These are phyloP conservation scores for Scytalopus superciliaris DNA, from an alignment of 2,113 vertebrate genomes.

Conservation along the genomic window DNA sequence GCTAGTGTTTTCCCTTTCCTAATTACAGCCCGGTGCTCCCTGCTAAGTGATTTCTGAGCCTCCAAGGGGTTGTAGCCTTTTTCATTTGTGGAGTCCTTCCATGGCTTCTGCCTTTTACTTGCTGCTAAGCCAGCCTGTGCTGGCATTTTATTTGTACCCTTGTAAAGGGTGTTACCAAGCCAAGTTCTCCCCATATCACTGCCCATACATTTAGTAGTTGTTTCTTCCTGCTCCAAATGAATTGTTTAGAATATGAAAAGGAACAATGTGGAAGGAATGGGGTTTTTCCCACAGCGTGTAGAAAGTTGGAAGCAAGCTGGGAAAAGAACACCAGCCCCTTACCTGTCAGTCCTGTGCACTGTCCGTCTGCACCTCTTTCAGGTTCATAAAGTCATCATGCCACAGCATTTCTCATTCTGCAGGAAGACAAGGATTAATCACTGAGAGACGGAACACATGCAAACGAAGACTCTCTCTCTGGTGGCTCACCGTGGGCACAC, in stretches of 20 bases:
- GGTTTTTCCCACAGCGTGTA: neutral
- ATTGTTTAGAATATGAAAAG: neutral
- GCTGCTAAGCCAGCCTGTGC: neutral
- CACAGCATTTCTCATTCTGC: neutral
- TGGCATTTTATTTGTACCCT: neutral
- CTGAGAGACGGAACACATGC: neutral
- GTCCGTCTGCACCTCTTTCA: neutral
- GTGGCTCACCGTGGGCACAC: neutral
- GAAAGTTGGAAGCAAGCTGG: neutral
- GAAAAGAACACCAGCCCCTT: neutral
- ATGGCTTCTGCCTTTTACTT: neutral
- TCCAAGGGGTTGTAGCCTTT: neutral
- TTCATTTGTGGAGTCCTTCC: neutral
- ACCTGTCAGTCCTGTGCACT: neutral
- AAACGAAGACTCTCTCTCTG: neutral
- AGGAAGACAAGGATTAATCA: neutral
- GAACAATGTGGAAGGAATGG: neutral
- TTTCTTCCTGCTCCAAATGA: neutral
- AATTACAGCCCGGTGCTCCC: conserved; percentile 34
- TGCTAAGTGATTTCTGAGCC: neutral
- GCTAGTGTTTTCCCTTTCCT: conserved; percentile 41
- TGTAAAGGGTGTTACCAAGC: neutral
- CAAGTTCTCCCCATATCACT: too few relatives aligned
- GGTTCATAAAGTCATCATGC: neutral
- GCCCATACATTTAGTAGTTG: neutral